Evolutionary conservation across 2,797 vertebrate genomes (phyloP).

Genomic region (Kryptolebias ocellatus): DNA sequence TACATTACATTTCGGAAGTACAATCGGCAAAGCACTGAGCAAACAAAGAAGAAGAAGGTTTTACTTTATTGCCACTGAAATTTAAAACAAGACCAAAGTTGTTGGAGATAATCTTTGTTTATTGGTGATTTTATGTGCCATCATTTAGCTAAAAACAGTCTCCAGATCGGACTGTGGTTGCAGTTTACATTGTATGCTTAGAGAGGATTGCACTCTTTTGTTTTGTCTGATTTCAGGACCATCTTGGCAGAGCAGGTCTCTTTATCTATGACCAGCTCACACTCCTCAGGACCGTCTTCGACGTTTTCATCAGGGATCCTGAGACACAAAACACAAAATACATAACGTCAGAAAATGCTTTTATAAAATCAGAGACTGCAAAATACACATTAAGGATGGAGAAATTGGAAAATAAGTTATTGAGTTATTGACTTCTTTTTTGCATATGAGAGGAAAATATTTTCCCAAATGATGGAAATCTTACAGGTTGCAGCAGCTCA

Average conservation of each 20-base stretch:
- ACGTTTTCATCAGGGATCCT: constrained; percentile 13
- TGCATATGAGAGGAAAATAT: background rate
- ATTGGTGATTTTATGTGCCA: background rate
- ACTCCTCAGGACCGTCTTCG: constrained; percentile 4
- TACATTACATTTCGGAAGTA: constrained; percentile 55
- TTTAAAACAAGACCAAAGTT: background rate
- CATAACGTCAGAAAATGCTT: background rate
- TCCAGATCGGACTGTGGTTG: background rate
- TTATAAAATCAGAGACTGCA: background rate
- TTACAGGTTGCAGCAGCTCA: constrained; percentile 53
- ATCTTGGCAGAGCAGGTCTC: constrained; percentile 38
- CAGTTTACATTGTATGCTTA: constrained; percentile 11
- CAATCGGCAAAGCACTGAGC: constrained; percentile 1
- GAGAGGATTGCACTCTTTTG: constrained; percentile 19
- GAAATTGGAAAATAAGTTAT: background rate
- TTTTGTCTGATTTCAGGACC: constrained; percentile 52
- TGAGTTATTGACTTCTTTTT: background rate
- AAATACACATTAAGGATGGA: background rate
- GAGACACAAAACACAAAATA: constrained; percentile 3
- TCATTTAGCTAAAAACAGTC: too few species aligned
- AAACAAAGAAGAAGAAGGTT: background rate
- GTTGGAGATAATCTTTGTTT: background rate
- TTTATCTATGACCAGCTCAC: constrained; percentile 53
- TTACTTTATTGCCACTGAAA: constrained; percentile 23
- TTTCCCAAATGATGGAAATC: constrained; percentile 9